Evolutionary conservation across 2,113 vertebrate genomes (phyloP).

Genomic region (Poicephalus gulielmi): DNA sequence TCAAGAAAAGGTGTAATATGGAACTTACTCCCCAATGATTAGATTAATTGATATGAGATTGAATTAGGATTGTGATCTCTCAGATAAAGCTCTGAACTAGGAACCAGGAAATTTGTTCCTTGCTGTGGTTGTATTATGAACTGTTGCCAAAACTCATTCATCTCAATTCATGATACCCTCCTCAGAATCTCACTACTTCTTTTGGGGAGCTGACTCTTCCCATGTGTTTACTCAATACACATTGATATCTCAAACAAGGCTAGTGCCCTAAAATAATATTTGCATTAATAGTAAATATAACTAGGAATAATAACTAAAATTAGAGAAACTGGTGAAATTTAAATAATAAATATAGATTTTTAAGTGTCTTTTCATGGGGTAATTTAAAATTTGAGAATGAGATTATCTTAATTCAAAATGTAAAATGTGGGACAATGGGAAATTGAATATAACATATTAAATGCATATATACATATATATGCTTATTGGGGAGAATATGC

Average conservation of each 20-base stretch:
- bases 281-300: not conserved
- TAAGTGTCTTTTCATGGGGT: not conserved
- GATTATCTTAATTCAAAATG: not conserved
- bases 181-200: not conserved
- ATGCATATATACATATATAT: not conserved
- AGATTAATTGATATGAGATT: slow-evolving; percentile 3
- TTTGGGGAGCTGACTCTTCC: not conserved
- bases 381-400: not conserved
- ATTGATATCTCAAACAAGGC: not conserved
- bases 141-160: not conserved
- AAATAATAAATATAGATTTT: not conserved
- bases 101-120: not conserved
- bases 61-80: not conserved
- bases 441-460: not conserved
- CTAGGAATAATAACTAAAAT: not conserved
- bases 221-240: not conserved
- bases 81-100: not conserved
- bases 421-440: not conserved
- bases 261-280: not conserved
- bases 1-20: not conserved
- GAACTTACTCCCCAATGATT: not conserved
- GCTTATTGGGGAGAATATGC: not conserved
- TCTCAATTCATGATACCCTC: not conserved
- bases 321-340: not conserved
- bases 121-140: not conserved